Percentiles rank a stretch among this genome's conserved stretches.
These are phyloP conservation scores for Leptobrachium ailaonicum DNA, from an alignment of 2,113 vertebrate genomes.

Conservation along the genomic window DNA sequence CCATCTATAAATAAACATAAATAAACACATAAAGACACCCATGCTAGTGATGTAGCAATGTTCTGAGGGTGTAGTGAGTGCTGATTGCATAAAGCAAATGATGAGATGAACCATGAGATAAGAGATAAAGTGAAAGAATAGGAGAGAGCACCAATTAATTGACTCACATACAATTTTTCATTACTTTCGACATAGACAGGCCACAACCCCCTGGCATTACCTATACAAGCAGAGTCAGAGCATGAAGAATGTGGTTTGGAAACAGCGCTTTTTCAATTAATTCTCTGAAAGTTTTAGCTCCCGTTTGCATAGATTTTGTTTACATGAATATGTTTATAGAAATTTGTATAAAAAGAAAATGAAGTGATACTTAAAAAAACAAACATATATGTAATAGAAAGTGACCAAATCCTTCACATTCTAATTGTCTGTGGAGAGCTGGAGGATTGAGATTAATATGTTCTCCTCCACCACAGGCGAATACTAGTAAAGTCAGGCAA, in stretches of 20 bases:
- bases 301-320: too few species aligned
- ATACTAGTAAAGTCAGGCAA: not conserved
- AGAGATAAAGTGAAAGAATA: too few species aligned
- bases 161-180: too few species aligned
- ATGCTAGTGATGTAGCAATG: too few species aligned
- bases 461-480: not conserved
- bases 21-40: not conserved
- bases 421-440: not conserved
- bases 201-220: too few species aligned
- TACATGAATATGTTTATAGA: not conserved
- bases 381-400: not conserved
- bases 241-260: not conserved
- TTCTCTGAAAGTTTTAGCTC: not conserved
- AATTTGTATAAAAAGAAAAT: too few species aligned
- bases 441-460: not conserved
- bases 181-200: too few species aligned
- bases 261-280: not conserved
- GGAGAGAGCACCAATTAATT: too few species aligned
- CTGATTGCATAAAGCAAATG: too few species aligned
- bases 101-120: too few species aligned
- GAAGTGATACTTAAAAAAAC: not conserved
- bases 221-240: not conserved
- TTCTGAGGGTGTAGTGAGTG: too few species aligned
- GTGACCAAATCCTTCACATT: not conserved
- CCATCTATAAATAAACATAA: constrained; percentile 9